Conservation (phyloP, 2,113 vertebrate species). For the Saimiri boliviensis region DNA sequence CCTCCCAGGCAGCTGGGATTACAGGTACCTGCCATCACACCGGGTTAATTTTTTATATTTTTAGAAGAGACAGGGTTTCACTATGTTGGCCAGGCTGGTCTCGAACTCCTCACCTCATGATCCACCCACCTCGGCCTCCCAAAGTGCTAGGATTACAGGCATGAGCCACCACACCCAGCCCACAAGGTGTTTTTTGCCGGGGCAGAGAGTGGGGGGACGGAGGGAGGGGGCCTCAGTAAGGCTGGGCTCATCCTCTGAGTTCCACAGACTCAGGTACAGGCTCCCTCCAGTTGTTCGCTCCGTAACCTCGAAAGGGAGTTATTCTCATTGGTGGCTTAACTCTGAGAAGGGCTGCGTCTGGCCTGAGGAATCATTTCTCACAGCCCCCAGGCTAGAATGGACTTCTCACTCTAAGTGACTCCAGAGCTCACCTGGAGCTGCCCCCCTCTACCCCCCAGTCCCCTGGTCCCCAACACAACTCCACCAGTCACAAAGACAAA, state of each 20-base stretch:
- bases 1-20: too few species aligned
- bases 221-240: background rate
- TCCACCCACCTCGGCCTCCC: too few species aligned
- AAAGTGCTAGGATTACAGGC: too few species aligned
- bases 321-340: background rate
- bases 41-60: too few species aligned
- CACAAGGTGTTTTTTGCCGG: too few species aligned
- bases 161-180: too few species aligned
- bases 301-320: background rate
- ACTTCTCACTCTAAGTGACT: background rate
- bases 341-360: background rate
- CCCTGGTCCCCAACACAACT: background rate
- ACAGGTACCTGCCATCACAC: too few species aligned
- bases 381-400: background rate
- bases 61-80: too few species aligned
- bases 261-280: background rate
- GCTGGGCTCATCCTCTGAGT: background rate
- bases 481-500: background rate
- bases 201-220: too few species aligned
- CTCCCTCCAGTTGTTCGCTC: background rate
- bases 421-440: too few species aligned
- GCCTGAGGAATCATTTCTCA: background rate
- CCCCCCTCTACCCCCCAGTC: background rate
- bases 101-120: too few species aligned
- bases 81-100: too few species aligned